A percentile compares a stretch with the other conserved stretches of the same genome.
Evolutionary conservation across 2,888 invertebrate genomes (phyloP).

Genomic region (Leptothorax acervorum): DNA sequence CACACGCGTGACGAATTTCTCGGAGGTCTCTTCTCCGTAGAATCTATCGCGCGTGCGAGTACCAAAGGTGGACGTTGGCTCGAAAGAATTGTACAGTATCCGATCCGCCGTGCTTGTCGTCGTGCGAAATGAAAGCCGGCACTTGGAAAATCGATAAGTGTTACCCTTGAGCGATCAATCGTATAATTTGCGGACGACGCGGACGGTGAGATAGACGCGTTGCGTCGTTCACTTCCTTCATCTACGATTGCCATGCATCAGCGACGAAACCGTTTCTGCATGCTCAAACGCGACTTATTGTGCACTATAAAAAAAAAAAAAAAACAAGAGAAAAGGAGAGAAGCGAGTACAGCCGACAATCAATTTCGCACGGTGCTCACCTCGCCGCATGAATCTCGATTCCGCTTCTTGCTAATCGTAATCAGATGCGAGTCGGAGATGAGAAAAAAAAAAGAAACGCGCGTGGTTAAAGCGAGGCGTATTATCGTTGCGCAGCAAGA

Average conservation of each 20-base stretch:
- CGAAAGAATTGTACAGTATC: neutral
- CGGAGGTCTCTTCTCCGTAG: neutral
- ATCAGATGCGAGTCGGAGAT: conserved; percentile 48
- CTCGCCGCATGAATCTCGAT: conserved; percentile 60
- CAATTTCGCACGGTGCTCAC: conserved; percentile 27
- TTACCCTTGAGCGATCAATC: conserved; percentile 45
- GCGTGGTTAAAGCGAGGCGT: conserved; percentile 14
- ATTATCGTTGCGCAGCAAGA: conserved; percentile 42
- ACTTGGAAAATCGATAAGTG: conserved; percentile 43
- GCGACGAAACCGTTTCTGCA: conserved; percentile 17
- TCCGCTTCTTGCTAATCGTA: conserved; percentile 65
- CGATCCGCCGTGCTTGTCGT: conserved; percentile 7
- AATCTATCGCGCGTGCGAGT: neutral
- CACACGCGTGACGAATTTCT: neutral
- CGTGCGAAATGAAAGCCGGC: neutral
- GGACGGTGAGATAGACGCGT: neutral
- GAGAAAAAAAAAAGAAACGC: neutral
- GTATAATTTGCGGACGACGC: conserved; percentile 30
- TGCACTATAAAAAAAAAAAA: neutral
- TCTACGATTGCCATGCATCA: conserved; percentile 22
- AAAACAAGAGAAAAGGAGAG: too few species aligned
- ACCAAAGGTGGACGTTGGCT: neutral
- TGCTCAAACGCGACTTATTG: neutral
- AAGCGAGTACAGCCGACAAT: conserved; percentile 2
- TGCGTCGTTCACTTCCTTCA: conserved; percentile 6